A percentile compares a stretch with the other conserved stretches of the same genome.
Conservation (phyloP, 92 coral and sea anemone species). For the Zoanthus sociatus region DNA sequence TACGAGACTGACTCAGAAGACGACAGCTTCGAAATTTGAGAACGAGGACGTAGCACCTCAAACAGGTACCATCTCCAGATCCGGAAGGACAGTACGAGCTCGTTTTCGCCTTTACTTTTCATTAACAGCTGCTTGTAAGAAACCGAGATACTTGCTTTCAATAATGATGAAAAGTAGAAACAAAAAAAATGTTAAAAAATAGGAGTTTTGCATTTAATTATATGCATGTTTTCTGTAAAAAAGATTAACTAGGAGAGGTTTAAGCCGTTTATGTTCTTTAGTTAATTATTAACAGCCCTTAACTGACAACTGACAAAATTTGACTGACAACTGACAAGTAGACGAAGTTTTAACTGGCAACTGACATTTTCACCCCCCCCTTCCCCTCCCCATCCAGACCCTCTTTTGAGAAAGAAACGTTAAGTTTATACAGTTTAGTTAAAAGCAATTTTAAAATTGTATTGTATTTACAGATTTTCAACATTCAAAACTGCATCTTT, state of each 20-base stretch:
- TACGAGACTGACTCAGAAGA: slow-evolving; percentile 29
- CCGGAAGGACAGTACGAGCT: background rate
- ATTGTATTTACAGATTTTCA: no score
- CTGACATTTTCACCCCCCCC: no score
- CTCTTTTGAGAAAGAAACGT: no score
- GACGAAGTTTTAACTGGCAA: no score
- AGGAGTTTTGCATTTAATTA: no score
- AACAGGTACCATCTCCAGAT: slow-evolving; percentile 17
- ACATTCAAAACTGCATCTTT: no score
- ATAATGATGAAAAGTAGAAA: background rate
- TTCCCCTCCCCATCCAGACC: no score
- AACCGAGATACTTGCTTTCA: background rate
- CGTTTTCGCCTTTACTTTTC: slow-evolving; percentile 11
- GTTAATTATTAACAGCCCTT: background rate
- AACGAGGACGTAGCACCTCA: slow-evolving; percentile 16
- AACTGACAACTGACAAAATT: background rate
- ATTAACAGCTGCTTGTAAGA: background rate
- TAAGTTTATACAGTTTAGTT: no score
- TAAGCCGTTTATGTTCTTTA: background rate
- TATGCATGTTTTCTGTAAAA: no score
- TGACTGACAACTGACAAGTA: background rate
- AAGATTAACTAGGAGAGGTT: background rate
- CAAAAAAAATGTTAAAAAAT: background rate
- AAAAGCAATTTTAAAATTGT: no score
- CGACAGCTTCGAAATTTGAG: slow-evolving; percentile 11